Conservation (phyloP, 2,797 vertebrate genomes). For the Rallus crepitans region DNA sequence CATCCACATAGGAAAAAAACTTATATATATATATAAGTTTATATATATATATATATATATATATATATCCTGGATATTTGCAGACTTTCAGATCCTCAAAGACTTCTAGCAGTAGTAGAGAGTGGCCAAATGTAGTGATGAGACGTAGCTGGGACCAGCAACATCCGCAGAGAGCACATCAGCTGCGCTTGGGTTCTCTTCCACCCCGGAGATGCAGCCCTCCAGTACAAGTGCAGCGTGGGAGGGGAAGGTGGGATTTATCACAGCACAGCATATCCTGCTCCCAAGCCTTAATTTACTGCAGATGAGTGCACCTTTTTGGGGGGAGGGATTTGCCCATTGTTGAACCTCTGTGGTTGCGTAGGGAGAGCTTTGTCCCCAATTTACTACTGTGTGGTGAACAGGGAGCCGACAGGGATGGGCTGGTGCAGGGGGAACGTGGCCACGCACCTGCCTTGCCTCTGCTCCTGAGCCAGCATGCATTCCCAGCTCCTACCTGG, state of each 20-base stretch:
- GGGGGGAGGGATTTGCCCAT: neutral
- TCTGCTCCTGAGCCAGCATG: rapidly evolving
- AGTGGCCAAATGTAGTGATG: neutral
- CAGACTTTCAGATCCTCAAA: neutral
- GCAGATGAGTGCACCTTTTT: neutral
- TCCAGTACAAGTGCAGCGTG: rapidly evolving
- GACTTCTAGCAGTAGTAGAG: neutral
- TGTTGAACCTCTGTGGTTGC: neutral
- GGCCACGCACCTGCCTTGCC: neutral
- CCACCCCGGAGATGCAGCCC: neutral
- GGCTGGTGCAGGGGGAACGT: neutral
- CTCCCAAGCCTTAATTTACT: neutral
- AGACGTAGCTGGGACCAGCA: too few species aligned
- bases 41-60: too few species aligned
- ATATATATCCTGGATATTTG: neutral
- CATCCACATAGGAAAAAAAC: neutral
- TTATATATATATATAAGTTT: too few species aligned
- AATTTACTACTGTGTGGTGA: neutral
- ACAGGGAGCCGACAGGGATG: rapidly evolving
- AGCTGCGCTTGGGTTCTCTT: neutral
- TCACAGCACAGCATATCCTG: neutral
- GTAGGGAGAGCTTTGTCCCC: neutral
- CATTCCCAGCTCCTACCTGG: rapidly evolving
- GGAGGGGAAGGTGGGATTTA: neutral
- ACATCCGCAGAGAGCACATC: neutral